A percentile compares a stretch with the other conserved stretches of the same genome.
phyloP scores from a whole-genome alignment of 1,140 invertebrate genomes.

The Homalodisca vitripennis region DNA sequence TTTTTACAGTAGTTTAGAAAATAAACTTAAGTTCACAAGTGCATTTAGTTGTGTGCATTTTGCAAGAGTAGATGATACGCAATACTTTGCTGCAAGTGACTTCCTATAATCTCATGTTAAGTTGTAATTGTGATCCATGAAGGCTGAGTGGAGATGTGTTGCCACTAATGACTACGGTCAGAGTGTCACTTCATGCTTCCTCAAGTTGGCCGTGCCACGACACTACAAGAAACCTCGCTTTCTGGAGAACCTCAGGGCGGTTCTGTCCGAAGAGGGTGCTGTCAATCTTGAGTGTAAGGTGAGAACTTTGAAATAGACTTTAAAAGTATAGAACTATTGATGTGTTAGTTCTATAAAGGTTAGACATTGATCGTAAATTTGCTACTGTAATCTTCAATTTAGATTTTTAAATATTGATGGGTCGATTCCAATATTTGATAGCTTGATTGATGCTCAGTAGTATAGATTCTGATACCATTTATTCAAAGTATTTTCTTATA shows the following conservation, averaged over 20 bases:
- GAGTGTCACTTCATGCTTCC: conserved; percentile 79
- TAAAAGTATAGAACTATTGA: neutral
- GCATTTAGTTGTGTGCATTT: too few species aligned
- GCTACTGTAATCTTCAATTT: too few species aligned
- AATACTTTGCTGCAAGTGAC: too few species aligned
- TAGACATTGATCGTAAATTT: too few species aligned
- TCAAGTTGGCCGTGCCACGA: conserved; percentile 80
- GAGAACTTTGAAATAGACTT: conserved; percentile 7
- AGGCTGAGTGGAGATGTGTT: conserved; percentile 88
- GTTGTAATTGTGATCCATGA: conserved; percentile 27
- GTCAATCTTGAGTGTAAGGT: conserved; percentile 89
- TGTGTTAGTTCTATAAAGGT: neutral
- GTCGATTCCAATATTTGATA: too few species aligned
- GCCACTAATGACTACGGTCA: conserved; percentile 86
- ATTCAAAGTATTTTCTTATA: too few species aligned
- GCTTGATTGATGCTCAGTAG: too few species aligned
- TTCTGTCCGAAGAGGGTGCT: conserved; percentile 81
- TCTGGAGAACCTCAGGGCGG: conserved; percentile 77
- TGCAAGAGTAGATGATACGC: too few species aligned
- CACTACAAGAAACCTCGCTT: conserved; percentile 88
- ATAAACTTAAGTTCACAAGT: too few species aligned
- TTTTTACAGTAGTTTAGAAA: too few species aligned
- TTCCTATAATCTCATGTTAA: neutral
- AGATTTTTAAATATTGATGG: too few species aligned
- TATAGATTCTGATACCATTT: too few species aligned